Conservation (phyloP, 1,140 invertebrate genomes). For the Drosophila bocki region DNA sequence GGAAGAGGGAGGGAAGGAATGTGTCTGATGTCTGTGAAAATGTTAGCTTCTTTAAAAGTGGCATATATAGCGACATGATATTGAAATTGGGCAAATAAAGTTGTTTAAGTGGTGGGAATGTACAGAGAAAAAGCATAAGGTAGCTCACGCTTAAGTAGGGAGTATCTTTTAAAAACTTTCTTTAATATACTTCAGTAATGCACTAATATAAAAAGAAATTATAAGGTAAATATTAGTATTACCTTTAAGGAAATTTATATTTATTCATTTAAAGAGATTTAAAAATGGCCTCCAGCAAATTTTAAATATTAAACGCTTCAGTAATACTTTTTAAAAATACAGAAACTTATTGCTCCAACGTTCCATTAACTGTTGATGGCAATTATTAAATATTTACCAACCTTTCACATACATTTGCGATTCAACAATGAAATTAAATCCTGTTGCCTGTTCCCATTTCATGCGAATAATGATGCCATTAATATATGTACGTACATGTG, state of each 20-base stretch:
- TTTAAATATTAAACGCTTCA: not conserved
- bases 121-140: not conserved
- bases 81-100: slow-evolving; percentile 10
- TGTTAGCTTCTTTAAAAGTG: slow-evolving; percentile 8
- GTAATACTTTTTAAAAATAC: not conserved
- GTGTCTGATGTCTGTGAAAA: slow-evolving; percentile 8
- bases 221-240: too few relatives aligned
- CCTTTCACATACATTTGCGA: not conserved
- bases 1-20: too few relatives aligned
- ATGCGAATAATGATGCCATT: slow-evolving; percentile 15
- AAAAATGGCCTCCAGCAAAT: too few relatives aligned
- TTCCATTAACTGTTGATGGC: not conserved
- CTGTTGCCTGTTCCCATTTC: slow-evolving; percentile 1
- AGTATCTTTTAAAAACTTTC: not conserved
- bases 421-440: not conserved
- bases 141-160: not conserved
- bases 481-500: not conserved
- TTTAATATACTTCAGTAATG: not conserved
- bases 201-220: too few relatives aligned
- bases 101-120: not conserved
- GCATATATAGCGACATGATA: not conserved
- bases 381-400: not conserved
- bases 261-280: too few relatives aligned
- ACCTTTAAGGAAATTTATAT: too few relatives aligned
- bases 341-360: not conserved